A percentile compares a stretch with the other conserved stretches of the same genome.
Conservation (phyloP, 1,140 invertebrate genomes). For the Popillia japonica region DNA sequence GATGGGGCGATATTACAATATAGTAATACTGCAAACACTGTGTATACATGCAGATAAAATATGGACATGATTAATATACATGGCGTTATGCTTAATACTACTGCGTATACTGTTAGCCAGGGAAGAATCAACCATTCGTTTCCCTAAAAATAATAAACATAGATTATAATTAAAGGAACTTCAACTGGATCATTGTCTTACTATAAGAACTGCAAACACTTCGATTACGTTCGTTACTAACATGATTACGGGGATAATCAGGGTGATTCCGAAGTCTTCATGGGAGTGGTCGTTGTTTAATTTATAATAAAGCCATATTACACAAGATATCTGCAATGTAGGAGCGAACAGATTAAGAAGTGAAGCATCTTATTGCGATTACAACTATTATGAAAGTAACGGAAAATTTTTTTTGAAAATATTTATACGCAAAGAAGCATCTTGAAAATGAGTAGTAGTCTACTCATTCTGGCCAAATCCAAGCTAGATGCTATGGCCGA, state of each 20-base stretch:
- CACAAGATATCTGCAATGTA: background rate
- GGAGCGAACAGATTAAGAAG: too few relatives aligned
- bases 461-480: too few relatives aligned
- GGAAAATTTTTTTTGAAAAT: too few relatives aligned
- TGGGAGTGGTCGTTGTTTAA: background rate
- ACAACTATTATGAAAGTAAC: too few relatives aligned
- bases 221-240: background rate
- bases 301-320: background rate
- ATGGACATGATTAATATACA: background rate
- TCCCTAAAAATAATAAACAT: background rate
- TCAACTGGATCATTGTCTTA: background rate
- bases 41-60: too few relatives aligned
- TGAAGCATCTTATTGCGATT: too few relatives aligned
- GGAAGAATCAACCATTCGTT: background rate
- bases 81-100: background rate
- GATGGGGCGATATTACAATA: too few relatives aligned
- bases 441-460: too few relatives aligned
- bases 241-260: background rate
- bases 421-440: too few relatives aligned
- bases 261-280: too few relatives aligned
- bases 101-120: background rate
- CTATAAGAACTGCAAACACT: background rate
- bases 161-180: background rate
- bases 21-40: too few relatives aligned
- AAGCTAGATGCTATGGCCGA: too few relatives aligned